Evolutionary conservation across 1,140 invertebrate genomes (phyloP), one percentile per base, ranked within the genome.

Genomic region (Heliconius eleuchia): DNA sequence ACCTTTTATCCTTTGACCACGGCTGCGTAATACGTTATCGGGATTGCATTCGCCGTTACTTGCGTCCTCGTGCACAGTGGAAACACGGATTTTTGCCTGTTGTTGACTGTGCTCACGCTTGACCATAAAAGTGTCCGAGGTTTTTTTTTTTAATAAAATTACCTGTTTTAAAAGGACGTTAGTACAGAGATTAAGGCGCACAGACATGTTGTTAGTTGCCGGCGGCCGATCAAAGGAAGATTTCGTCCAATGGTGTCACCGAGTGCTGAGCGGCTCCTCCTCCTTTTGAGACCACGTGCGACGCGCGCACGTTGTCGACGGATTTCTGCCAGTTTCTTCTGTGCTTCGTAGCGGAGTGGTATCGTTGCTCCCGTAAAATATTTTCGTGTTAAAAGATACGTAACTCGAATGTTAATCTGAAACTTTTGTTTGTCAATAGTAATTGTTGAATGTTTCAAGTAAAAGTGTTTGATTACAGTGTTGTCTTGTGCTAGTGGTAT

Each of bases 121-220:
- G 57, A 66, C 57, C 78, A 66, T 78, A 79, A 79, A 39, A 75
- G 71, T 80, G 87, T 88, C 80, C 87, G 89, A 87, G 86, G 89
- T 30, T 2, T 30, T 94, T 94, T 92, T 13, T 94, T 92, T 91
- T 91, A 93, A 93, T 92, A 91, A 92, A 92, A 93, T 93, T 93
- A 94, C 91, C 89, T 92, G 91, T 92, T 93, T 94, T 94, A 92
- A 94, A 93, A 92, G 92, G 90, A 93, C 88, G 89, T 91, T 92
- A 94, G 88, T 94, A 92, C 89, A 82, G 92, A 93, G 92, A 94
- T 94, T 94, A 93, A 93, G 92, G 89, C 89, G 86, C 87, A 91
- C 85, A 89, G 88, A 90, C 89, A 92, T 88, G 90, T 92, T 91
- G 92, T 93, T 94, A 94, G 91, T 91, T 87, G 91, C 88, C 88